A percentile compares a stretch with the other conserved stretches of the same genome.
phyloP scores from a whole-genome alignment of 2,888 invertebrate species.

The Micropterix aruncella region DNA sequence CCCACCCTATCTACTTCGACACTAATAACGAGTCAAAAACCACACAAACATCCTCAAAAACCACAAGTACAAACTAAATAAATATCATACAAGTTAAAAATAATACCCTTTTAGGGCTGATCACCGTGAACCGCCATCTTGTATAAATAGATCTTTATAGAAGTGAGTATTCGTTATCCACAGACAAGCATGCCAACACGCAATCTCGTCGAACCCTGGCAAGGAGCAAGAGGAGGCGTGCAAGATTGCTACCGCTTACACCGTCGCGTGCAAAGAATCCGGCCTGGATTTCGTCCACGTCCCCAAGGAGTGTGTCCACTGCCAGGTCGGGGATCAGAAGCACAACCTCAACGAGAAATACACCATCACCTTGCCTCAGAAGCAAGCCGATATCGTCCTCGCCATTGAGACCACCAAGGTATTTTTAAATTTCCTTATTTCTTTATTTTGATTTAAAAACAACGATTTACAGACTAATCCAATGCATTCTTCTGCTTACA shows the following conservation, averaged over 20 bases:
- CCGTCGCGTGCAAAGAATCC: constrained; percentile 40
- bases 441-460: no score
- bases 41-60: no score
- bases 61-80: no score
- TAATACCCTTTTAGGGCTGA: no score
- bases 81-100: no score
- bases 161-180: constrained; percentile 30
- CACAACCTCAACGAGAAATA: constrained; percentile 43
- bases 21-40: no score
- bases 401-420: constrained; percentile 49
- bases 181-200: constrained; percentile 64
- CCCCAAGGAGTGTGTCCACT: constrained; percentile 51
- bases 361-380: constrained; percentile 50
- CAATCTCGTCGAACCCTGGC: constrained; percentile 24
- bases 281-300: constrained; percentile 43
- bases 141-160: no score
- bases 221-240: constrained; percentile 45
- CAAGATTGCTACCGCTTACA: constrained; percentile 55
- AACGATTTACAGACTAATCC: no score
- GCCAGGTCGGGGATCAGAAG: constrained; percentile 29
- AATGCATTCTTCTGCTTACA: no score
- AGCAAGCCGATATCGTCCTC: constrained; percentile 69
- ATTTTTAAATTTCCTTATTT: no score
- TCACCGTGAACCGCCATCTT: no score
- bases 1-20: no score